Percentiles rank a stretch among this genome's conserved stretches.
Conservation (phyloP, 1,140 invertebrate genomes). For the Mylabris phalerata region DNA sequence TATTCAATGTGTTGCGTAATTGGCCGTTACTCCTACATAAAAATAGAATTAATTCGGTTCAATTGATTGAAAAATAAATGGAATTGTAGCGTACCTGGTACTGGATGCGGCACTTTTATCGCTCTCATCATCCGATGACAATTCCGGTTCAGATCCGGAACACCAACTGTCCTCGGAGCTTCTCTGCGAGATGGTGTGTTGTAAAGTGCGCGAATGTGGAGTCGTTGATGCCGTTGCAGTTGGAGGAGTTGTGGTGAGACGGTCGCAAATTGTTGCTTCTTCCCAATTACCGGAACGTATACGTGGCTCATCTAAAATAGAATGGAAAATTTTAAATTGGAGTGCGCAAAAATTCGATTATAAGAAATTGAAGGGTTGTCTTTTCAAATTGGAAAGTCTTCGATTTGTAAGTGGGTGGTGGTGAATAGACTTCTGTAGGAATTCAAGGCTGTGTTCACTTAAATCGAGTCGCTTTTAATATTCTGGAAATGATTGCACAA, state of each 20-base stretch:
- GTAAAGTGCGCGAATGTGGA: conserved; percentile 33
- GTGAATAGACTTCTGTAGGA: neutral
- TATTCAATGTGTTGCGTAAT: conserved; percentile 60
- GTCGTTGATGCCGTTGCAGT: conserved; percentile 33
- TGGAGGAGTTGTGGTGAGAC: conserved; percentile 33
- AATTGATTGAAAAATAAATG: too few species aligned
- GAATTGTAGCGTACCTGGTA: conserved; percentile 38
- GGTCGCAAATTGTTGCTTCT: conserved; percentile 46
- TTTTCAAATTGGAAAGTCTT: too few species aligned
- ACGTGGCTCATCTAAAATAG: conserved; percentile 49
- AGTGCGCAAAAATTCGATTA: neutral
- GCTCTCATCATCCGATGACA: conserved; percentile 56
- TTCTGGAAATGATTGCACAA: conserved; percentile 11
- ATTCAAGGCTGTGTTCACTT: conserved; percentile 1
- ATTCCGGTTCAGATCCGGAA: conserved; percentile 54
- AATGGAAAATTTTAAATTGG: too few species aligned
- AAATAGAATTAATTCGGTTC: neutral
- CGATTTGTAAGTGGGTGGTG: too few species aligned
- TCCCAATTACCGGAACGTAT: conserved; percentile 52
- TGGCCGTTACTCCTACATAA: conserved; percentile 56
- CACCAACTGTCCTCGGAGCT: conserved; percentile 54
- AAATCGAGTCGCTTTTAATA: neutral
- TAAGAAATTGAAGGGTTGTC: too few species aligned
- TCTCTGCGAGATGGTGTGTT: conserved; percentile 45
- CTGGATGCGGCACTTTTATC: conserved; percentile 50